Evolutionary conservation across 2,888 invertebrate species (phyloP).

Genomic region (Pachydiplax longipennis): DNA sequence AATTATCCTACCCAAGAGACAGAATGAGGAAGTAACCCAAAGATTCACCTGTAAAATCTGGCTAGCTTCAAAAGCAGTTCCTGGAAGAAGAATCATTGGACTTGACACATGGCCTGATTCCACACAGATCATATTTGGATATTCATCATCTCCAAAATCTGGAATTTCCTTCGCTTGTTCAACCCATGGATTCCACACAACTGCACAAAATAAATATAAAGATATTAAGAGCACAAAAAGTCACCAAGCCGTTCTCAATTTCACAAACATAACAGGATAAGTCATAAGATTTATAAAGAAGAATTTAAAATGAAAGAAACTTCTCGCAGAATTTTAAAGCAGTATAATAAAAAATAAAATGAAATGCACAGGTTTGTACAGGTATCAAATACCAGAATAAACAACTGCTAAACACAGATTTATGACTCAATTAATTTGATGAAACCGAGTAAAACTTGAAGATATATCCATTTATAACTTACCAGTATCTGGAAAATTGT

Average conservation of each 20-base stretch:
- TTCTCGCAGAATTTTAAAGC: neutral
- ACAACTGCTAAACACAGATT: too few species aligned
- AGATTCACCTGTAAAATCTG: conserved; percentile 80
- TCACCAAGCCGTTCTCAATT: too few species aligned
- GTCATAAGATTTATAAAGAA: neutral
- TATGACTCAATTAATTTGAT: too few species aligned
- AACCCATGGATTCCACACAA: conserved; percentile 97
- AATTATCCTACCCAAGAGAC: too few species aligned
- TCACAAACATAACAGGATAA: neutral
- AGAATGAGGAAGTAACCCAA: too few species aligned
- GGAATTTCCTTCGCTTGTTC: conserved; percentile 91
- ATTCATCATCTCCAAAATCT: conserved; percentile 97
- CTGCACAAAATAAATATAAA: conserved; percentile 59
- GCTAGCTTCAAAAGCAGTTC: conserved; percentile 91
- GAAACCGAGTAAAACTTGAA: too few species aligned
- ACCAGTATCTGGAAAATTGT: conserved; percentile 94
- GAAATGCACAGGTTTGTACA: too few species aligned
- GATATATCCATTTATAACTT: conserved; percentile 48
- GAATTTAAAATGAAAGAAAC: neutral
- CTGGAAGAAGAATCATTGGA: conserved; percentile 86
- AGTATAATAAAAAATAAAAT: too few species aligned
- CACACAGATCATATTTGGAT: conserved; percentile 95
- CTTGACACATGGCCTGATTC: conserved; percentile 91
- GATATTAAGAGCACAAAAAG: neutral
- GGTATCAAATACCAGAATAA: too few species aligned